Evolutionary conservation across 2,797 vertebrate species (phyloP).

Genomic region (Danio choprae): DNA sequence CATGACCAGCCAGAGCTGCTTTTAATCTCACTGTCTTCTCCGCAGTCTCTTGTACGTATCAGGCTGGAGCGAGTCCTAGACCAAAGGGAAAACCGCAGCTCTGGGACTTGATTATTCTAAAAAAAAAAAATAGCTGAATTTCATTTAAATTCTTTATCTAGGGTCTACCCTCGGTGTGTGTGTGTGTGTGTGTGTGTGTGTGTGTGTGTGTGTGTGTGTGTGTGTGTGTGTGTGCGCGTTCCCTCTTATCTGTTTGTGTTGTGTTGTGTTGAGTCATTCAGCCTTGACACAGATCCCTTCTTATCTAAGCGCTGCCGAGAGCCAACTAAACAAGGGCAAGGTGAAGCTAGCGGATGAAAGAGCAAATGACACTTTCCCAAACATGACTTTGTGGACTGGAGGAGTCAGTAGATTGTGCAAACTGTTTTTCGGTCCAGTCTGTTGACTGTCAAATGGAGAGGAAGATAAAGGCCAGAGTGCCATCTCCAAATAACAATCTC

Average conservation of each 20-base stretch:
- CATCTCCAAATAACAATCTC: slow-evolving; percentile 52
- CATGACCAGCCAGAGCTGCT: slow-evolving; percentile 68
- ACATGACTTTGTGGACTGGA: slow-evolving; percentile 47
- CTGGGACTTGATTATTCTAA: slow-evolving; percentile 38
- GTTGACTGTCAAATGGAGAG: slow-evolving; percentile 62
- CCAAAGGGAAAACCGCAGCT: slow-evolving; percentile 13
- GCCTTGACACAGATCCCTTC: slow-evolving; percentile 59
- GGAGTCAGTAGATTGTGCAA: slow-evolving; percentile 29
- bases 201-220: slow-evolving; percentile 37
- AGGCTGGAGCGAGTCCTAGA: neutral
- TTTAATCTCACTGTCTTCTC: slow-evolving; percentile 57
- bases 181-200: slow-evolving; percentile 44
- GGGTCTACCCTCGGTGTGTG: slow-evolving; percentile 13
- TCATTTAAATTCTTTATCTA: slow-evolving; percentile 32
- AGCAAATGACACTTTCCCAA: slow-evolving; percentile 43
- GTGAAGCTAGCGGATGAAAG: slow-evolving; percentile 47
- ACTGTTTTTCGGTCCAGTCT: slow-evolving; percentile 28
- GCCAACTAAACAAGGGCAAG: slow-evolving; percentile 65
- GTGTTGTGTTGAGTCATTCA: slow-evolving; percentile 63
- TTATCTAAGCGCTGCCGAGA: slow-evolving; percentile 59
- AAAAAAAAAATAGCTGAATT: slow-evolving; percentile 37
- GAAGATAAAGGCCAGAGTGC: slow-evolving; percentile 61
- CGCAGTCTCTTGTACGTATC: neutral
- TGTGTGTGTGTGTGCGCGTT: slow-evolving; percentile 34
- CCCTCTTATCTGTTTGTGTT: slow-evolving; percentile 53